Percentiles rank a stretch among this genome's conserved stretches.
These are phyloP conservation scores for Meliscaeva auricollis DNA, from an alignment of 2,888 invertebrate genomes.

Conservation along the genomic window DNA sequence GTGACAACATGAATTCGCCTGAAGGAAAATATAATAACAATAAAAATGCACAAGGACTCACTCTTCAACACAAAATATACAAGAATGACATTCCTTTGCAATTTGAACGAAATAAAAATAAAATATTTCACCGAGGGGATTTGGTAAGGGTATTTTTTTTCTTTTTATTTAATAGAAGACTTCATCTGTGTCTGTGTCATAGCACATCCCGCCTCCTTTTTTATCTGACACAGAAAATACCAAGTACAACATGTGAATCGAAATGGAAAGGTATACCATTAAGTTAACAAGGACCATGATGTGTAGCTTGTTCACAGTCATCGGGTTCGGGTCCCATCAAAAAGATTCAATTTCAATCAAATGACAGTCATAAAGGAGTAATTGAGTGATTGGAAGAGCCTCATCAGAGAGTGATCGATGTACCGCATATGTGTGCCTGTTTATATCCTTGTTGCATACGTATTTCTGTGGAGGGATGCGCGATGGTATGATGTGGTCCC, in stretches of 20 bases:
- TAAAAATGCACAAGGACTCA: slow-evolving; percentile 65
- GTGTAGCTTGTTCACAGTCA: slow-evolving; percentile 33
- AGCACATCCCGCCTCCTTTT: slow-evolving; percentile 32
- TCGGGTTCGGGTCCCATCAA: slow-evolving; percentile 46
- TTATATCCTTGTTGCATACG: neutral
- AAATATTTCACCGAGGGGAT: slow-evolving; percentile 27
- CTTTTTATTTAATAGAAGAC: slow-evolving; percentile 46
- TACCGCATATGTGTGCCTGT: slow-evolving; percentile 27
- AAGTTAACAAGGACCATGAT: slow-evolving; percentile 49
- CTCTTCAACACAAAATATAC: neutral
- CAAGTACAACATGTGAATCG: slow-evolving; percentile 24
- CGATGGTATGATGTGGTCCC: neutral
- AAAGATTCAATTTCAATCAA: slow-evolving; percentile 71
- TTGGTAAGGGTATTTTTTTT: slow-evolving; percentile 34
- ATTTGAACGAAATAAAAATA: slow-evolving; percentile 53
- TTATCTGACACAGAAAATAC: slow-evolving; percentile 14
- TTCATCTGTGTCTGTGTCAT: slow-evolving; percentile 55
- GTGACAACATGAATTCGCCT: slow-evolving; percentile 21
- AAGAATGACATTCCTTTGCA: slow-evolving; percentile 65
- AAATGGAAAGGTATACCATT: slow-evolving; percentile 43
- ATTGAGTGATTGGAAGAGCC: slow-evolving; percentile 73
- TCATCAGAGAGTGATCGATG: slow-evolving; percentile 51
- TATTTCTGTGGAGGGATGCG: slow-evolving; percentile 32
- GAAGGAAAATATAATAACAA: slow-evolving; percentile 59
- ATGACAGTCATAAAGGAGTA: slow-evolving; percentile 74